Evolutionary conservation across 1,140 invertebrate genomes (phyloP).

Genomic region (Hyles vespertilio): DNA sequence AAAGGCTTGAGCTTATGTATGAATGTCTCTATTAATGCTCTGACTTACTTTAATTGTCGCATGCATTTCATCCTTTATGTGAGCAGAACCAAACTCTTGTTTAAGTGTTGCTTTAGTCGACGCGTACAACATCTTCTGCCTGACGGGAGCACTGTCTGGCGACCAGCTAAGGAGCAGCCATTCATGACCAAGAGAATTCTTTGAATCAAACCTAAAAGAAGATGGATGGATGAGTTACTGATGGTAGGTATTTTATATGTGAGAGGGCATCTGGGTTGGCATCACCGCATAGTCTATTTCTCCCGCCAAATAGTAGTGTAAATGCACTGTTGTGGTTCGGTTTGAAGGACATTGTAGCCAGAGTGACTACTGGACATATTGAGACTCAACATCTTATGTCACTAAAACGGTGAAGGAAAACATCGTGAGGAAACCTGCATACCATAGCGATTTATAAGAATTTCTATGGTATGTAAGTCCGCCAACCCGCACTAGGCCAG

Average conservation of each 20-base stretch:
- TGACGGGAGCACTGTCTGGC: conserved; percentile 90
- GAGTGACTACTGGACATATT: too few relatives aligned
- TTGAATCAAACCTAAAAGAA: conserved; percentile 83
- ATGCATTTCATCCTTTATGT: conserved; percentile 97
- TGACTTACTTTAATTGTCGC: conserved; percentile 82
- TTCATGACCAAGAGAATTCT: conserved; percentile 88
- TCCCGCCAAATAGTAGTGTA: too few relatives aligned
- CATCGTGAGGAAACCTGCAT: too few relatives aligned
- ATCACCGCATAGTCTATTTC: too few relatives aligned
- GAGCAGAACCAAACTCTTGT: conserved; percentile 93
- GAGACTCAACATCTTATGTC: too few relatives aligned
- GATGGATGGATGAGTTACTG: conserved; percentile 7
- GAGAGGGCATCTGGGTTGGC: too few relatives aligned
- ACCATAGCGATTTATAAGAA: too few relatives aligned
- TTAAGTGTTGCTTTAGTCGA: conserved; percentile 99
- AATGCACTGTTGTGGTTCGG: too few relatives aligned
- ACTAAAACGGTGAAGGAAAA: too few relatives aligned
- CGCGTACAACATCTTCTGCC: conserved; percentile 99
- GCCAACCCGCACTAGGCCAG: too few relatives aligned
- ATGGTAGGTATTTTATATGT: neutral
- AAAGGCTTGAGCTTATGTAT: neutral
- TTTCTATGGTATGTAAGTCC: too few relatives aligned
- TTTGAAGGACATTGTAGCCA: too few relatives aligned
- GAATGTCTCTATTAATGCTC: neutral
- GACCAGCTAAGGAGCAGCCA: conserved; percentile 98